Conservation (phyloP, 2,797 vertebrate genomes). For the Lutjanus campechanus region DNA sequence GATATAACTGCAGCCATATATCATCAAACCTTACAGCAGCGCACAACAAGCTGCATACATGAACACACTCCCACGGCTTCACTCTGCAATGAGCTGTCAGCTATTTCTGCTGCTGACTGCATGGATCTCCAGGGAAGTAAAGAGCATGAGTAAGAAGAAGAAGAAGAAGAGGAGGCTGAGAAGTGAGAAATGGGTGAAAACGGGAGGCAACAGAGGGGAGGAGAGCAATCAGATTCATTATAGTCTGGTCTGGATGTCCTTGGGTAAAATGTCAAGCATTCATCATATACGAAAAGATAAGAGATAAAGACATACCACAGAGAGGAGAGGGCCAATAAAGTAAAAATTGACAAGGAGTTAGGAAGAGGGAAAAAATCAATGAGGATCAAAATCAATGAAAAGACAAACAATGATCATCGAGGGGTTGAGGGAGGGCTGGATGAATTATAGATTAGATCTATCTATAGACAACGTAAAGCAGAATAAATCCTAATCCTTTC, state of each 20-base stretch:
- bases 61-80: neutral
- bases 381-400: neutral
- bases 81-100: slow-evolving; percentile 38
- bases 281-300: neutral
- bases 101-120: slow-evolving; percentile 56
- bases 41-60: neutral
- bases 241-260: neutral
- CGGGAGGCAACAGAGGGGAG: neutral
- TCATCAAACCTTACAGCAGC: neutral
- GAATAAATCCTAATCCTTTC: slow-evolving; percentile 29
- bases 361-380: neutral
- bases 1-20: neutral
- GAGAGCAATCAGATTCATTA: slow-evolving; percentile 11
- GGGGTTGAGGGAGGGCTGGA: slow-evolving; percentile 2
- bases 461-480: slow-evolving; percentile 38
- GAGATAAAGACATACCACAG: neutral
- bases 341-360: neutral
- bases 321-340: neutral
- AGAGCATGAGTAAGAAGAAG: slow-evolving; percentile 33
- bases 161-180: slow-evolving; percentile 13
- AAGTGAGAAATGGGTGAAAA: slow-evolving; percentile 3
- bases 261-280: slow-evolving; percentile 2
- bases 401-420: slow-evolving; percentile 13
- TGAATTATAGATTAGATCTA: slow-evolving; percentile 44
- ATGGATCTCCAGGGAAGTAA: slow-evolving; percentile 24